Base-by-base conservation (phyloP, 2,797 vertebrate genomes). In the Alcedo atthis region DNA sequence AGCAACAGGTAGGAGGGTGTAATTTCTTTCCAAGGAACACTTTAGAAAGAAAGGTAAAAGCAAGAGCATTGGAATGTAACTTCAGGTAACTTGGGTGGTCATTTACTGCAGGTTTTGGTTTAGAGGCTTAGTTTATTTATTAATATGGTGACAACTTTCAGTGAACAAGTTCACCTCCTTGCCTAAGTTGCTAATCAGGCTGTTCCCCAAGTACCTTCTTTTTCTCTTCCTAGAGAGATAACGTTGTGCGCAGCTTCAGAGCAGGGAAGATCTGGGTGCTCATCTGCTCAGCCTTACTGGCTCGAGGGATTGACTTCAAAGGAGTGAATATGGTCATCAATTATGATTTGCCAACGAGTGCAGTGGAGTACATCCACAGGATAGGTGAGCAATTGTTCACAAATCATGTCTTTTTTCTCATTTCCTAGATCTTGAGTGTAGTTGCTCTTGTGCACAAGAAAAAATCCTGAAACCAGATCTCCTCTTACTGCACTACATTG, bases 231-330 rank as follows among this genome's bases (percentile, higher is more conserved):
- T 94, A 99, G 99, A 98, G 99, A 89, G 99, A 99, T 91, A 99
- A 98, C 1, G 98, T 99, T 9, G 98, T 99, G 24, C 98, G 89
- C 93, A 99, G 98, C 94, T 99, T 99, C 95, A 98, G 99, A 95
- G 98, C 98, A 0, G 99, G 99, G 25, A 99, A 99, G 95, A 99
- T 99, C 92, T 99, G 99, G 99, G 98, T 99, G 87, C 97, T 99
- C 90, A 99, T 99, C 97, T 99, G 99, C 97, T 99, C 99, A 1
- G 99, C 99, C 11, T 97, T 99, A 61, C 97, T 99, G 33, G 99
- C 99, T 79, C 98, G 99, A 97, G 99, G 99, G 43, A 99, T 99
- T 58, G 99, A 99, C 96, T 99, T 99, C 96, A 99, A 99, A 97
- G 99, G 99, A 10, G 98, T 99, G 88, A 99, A 99, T 45, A 97